Base-by-base conservation (phyloP, 2,113 vertebrate species). In the Xyliphius kryptos region DNA sequence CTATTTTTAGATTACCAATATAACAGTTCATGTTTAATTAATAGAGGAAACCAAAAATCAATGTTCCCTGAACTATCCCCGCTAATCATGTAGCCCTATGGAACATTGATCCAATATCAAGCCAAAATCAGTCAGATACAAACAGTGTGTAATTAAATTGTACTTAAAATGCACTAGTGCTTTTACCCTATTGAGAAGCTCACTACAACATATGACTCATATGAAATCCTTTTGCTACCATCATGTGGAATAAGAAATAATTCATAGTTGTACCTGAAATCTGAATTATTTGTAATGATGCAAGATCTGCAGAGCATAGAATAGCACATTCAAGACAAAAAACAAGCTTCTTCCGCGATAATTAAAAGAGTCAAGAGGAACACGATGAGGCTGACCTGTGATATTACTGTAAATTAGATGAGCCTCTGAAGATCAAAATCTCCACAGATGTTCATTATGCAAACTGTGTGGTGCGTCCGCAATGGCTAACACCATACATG, bases 351-450 rank as follows among this genome's bases (percentile, higher is more conserved):
- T 60, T 44, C 53, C 26, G n/a, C n/a, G 0, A 48, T 66, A 77
- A 83, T 77, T 75, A 73, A 80, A 41, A 71, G 63, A 9, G n/a
- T 17, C 19, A 26, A 69, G 26, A 51, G n/a, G 44, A 50, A 54
- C 36, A 6, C 11, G 52, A 48, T 20, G 52, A 32, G 32, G 53
- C 14, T 11, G 46, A 32, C 46, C 58, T 51, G 51, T 4, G 61
- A 64, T 56, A 69, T 52, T 63, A 44, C 63, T 65, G 44, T 56
- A 49, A 58, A 64, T 60, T 64, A 53, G 26, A 54, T 5, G 17
- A 59, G 70, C 21, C 59, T 71, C 19, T 14, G 40, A 12, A 52
- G 59, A 63, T 68, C 48, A 50, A 46, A 19, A 74, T 66, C 65
- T 63, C 37, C 2, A 5, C 19, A 61, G 64, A 65, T 60, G 60